Base-by-base conservation (phyloP, 2,797 vertebrate species). In the Babyrousa celebensis region DNA sequence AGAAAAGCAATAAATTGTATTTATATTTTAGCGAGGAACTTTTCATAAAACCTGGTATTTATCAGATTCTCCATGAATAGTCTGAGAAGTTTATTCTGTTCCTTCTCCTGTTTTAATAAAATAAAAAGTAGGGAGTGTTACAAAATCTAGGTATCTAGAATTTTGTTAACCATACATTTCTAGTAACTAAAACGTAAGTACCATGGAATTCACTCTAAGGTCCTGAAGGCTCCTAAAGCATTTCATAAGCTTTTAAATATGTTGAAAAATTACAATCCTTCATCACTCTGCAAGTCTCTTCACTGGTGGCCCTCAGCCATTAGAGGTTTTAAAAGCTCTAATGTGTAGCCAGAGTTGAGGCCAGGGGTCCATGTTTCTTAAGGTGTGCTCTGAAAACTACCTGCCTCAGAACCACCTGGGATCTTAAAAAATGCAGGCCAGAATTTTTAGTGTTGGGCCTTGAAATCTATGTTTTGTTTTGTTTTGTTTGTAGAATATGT, bases 101-200 rank as follows among this genome's bases (percentile, higher is more conserved):
- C 18, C 12, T 36, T 89, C n/a, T 74, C 56, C 93, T 86, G 17
- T 94, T 83, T 58, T 85, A 83, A n/a, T 88, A 93, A 67, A 94
- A 74, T 86, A 71, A 84, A 82, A 94, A 32, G 12, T 11, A 68
- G 18, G 85, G 70, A 21, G 7, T n/a, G 12, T 70, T 20, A 58
- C 83, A 20, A 88, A 52, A 56, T 77, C 20, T 74, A n/a, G 6
- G 82, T 82, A 92, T 60, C 25, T 78, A 20, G 10, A 89, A 40
- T 95, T 95, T 54, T 70, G 15, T 56, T 91, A 60, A 78, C 12
- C 29, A 54, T 0, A 16, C 8, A 1, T 94, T 89, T 67, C 27
- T 58, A 43, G n/a, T 36, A 78, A 48, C 43, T 48, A 48, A 48
- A 48, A 48, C 43, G 6, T 48, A 77, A 83, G 12, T 40, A 21